These are phyloP conservation scores for Mellivora capensis DNA, from an alignment of 2,113 vertebrate genomes.

Conservation along the genomic window DNA sequence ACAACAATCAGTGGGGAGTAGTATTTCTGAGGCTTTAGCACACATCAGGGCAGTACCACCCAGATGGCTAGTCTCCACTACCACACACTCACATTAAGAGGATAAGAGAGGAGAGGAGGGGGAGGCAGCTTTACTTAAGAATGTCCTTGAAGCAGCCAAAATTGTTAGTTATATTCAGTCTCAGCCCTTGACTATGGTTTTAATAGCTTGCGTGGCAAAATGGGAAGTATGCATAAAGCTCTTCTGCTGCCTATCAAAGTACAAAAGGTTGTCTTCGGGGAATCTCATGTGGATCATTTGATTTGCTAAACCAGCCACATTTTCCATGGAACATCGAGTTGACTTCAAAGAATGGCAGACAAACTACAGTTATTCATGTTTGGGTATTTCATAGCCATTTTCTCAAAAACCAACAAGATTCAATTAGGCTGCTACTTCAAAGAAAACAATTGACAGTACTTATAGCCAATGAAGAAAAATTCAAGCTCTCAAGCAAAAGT, in stretches of 20 bases:
- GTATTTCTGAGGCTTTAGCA: background rate
- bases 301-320: constrained; percentile 6
- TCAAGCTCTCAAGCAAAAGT: background rate
- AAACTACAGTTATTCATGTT: background rate
- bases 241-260: background rate
- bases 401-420: background rate
- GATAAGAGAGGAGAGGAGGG: background rate
- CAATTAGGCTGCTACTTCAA: background rate
- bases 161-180: background rate
- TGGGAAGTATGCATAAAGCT: background rate
- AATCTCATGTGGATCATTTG: background rate
- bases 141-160: background rate
- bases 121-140: background rate
- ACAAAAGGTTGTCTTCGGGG: background rate
- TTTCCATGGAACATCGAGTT: background rate
- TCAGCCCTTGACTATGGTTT: background rate
- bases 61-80: background rate
- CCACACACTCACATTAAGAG: background rate
- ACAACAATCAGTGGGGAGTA: background rate
- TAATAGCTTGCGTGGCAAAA: background rate
- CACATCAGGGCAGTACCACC: background rate
- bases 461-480: background rate
- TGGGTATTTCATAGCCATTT: background rate
- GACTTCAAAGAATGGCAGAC: background rate
- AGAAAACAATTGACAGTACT: background rate